These are phyloP conservation scores for Drosophila fungiperda DNA, from an alignment of 2,888 invertebrate genomes.

Conservation along the genomic window DNA sequence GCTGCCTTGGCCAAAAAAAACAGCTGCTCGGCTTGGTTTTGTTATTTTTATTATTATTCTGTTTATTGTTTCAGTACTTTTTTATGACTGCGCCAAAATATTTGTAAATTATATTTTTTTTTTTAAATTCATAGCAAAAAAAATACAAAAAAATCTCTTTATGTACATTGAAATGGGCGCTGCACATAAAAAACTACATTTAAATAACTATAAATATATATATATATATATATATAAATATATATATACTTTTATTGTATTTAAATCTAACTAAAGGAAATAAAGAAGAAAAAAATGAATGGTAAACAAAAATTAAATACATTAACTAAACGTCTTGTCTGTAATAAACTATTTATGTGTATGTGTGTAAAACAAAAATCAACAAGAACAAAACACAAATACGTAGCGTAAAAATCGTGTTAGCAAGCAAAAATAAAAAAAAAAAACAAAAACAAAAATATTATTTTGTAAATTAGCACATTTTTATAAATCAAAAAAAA, in stretches of 20 bases:
- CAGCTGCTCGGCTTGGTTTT: constrained; percentile 68
- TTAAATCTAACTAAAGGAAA: constrained; percentile 43
- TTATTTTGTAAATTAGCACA: constrained; percentile 77
- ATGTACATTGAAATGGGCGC: constrained; percentile 64
- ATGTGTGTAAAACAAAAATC: constrained; percentile 67
- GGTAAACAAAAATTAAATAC: constrained; percentile 39
- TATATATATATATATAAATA: constrained; percentile 26
- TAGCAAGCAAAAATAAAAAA: constrained; percentile 40
- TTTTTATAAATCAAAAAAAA: constrained; percentile 57
- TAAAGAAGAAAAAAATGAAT: constrained; percentile 12
- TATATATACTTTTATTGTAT: constrained; percentile 45
- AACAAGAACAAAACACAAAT: constrained; percentile 39
- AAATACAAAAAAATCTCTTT: constrained; percentile 47
- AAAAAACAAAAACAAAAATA: constrained; percentile 15
- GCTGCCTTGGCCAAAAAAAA: constrained; percentile 49
- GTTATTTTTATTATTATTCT: constrained; percentile 70
- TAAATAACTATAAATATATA: constrained; percentile 30
- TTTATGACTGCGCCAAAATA: constrained; percentile 73
- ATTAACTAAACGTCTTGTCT: constrained; percentile 54
- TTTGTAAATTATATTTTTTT: constrained; percentile 71
- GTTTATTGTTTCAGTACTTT: constrained; percentile 62
- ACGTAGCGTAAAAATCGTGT: constrained; percentile 40
- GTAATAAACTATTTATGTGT: constrained; percentile 70
- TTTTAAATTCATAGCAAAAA: constrained; percentile 52
- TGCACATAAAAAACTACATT: constrained; percentile 60